phyloP scores from a whole-genome alignment of 2,113 vertebrate genomes.

The Pluvialis apricaria region DNA sequence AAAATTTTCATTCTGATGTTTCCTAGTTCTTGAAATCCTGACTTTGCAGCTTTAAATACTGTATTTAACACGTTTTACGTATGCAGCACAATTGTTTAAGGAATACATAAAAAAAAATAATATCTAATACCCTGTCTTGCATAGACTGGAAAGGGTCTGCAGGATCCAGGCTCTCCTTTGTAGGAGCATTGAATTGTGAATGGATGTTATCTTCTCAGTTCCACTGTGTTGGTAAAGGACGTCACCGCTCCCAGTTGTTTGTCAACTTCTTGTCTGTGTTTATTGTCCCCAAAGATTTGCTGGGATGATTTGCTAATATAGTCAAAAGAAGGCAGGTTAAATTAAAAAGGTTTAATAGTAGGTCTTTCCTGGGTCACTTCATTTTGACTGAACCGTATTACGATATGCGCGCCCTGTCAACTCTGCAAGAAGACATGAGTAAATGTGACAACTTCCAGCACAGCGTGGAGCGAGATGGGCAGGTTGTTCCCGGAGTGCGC shows the following conservation, averaged over 20 bases:
- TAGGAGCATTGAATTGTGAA: neutral
- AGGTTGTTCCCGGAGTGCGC: neutral
- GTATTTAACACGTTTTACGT: neutral
- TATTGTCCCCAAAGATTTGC: neutral
- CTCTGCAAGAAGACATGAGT: neutral
- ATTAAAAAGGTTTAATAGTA: neutral
- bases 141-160: neutral
- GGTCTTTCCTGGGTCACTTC: neutral
- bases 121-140: neutral
- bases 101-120: neutral
- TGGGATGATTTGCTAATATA: neutral
- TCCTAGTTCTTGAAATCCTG: neutral
- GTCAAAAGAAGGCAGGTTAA: neutral
- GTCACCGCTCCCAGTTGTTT: neutral
- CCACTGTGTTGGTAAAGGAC: neutral
- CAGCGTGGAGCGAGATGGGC: rapidly evolving
- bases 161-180: neutral
- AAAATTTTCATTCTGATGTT: neutral
- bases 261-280: neutral
- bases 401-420: neutral
- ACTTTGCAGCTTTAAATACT: neutral
- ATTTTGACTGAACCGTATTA: neutral
- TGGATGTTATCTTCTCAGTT: neutral
- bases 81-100: neutral
- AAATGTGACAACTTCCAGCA: neutral